Conservation (phyloP, 2,797 vertebrate genomes). For the Sebastes melanostomus region DNA sequence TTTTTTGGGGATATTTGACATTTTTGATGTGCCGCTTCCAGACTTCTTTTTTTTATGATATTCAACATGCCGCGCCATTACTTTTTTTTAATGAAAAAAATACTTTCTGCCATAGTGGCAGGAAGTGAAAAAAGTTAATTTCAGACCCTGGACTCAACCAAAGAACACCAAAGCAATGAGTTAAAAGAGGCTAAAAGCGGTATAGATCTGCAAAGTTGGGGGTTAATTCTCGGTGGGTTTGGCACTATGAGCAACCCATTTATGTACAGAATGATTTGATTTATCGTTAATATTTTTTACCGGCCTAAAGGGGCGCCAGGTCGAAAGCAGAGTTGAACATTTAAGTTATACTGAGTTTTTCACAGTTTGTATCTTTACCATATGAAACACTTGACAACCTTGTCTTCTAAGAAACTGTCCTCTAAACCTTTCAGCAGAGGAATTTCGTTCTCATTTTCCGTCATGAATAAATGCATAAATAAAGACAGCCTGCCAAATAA, state of each 20-base stretch:
- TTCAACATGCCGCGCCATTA: fast-evolving
- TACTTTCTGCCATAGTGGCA: too few relatives aligned
- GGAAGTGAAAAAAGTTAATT: too few relatives aligned
- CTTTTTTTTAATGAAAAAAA: too few relatives aligned
- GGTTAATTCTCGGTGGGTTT: neutral
- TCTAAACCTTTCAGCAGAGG: neutral
- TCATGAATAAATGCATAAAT: neutral
- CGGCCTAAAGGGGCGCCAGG: neutral
- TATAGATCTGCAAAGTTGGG: neutral
- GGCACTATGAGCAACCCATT: neutral
- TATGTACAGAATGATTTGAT: neutral
- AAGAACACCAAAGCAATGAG: neutral
- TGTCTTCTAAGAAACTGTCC: neutral
- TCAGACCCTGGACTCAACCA: too few relatives aligned
- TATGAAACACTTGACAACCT: neutral
- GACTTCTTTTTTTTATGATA: too few relatives aligned
- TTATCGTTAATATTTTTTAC: neutral
- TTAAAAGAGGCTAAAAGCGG: too few relatives aligned
- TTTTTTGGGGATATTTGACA: too few relatives aligned
- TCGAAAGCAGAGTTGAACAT: neutral
- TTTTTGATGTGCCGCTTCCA: too few relatives aligned
- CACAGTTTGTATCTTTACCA: neutral
- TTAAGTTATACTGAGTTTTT: neutral
- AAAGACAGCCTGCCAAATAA: neutral
- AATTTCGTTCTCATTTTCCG: neutral